Evolutionary conservation across 2,797 vertebrate species (phyloP), one percentile per base, ranked within the genome.

Genomic region (Bovichtus variegatus): DNA sequence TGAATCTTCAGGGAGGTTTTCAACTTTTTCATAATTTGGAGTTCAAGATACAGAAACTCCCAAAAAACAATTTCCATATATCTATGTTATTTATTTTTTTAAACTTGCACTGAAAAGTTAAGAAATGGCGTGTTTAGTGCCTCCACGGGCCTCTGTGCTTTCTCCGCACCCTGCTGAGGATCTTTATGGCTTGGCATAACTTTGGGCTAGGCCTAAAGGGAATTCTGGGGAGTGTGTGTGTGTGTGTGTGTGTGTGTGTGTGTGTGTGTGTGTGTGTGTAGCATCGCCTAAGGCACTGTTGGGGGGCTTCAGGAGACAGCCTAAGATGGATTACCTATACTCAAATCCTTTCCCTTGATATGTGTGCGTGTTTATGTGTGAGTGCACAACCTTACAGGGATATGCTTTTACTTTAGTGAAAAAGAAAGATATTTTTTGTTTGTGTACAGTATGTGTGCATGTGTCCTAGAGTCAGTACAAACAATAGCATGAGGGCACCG

Each of bases 201-300:
- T 89, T 83, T 83, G 78, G 88, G 90, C 74, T 12, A 91, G 50
- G 76, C 90, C 92, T 83, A 16, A 41, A 88, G 90, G 90, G 87
- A 88, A 87, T 84, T 83, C 41, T 64, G 73, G 43, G 46, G 57
- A 75, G 70, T 9, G 31, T 34, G 31, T 34, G 31, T 1, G 31
- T 34, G 31, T 34, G 7, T 34, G 6, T 9, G 31, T 34, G 31
- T 9, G 31, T 9, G 31, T 34, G 6, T 8, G 27, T 27, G 27
- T 1, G 27, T 27, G 27, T 27, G 27, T 1, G 27, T 4, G 27
- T 27, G 27, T 1, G 53, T 84, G 40, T 71, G 81, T 89, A 84
- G 79, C 69, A 46, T 80, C 6, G 69, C 91, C 74, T 81, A 2
- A 66, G 83, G 90, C 77, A 59, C 71, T 53, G 80, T 73, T 34